These are phyloP conservation scores for Acanthopleura granulata DNA, from an alignment of 2,888 invertebrate genomes.

Conservation along the genomic window DNA sequence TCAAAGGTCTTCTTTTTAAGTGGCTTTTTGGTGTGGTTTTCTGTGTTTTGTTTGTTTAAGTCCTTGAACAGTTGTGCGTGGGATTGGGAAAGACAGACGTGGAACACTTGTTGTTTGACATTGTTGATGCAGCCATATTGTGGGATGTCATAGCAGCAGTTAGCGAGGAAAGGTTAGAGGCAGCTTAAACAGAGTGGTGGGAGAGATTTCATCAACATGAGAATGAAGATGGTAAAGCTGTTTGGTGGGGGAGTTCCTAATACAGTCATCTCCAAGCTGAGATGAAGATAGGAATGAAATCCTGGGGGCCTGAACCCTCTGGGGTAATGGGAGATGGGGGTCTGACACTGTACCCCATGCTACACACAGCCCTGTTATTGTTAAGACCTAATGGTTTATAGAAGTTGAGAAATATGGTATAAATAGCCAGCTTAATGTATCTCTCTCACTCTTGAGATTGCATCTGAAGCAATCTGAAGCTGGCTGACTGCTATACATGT, in stretches of 20 bases:
- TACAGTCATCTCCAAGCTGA: not conserved
- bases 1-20: not conserved
- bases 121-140: not conserved
- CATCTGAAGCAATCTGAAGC: too few relatives aligned
- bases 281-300: not conserved
- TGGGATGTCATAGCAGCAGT: not conserved
- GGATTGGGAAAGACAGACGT: constrained; percentile 1
- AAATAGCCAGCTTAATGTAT: not conserved
- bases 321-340: not conserved
- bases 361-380: not conserved
- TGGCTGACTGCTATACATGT: too few relatives aligned
- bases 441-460: not conserved
- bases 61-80: constrained; percentile 3
- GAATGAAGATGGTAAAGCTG: not conserved
- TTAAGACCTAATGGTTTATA: not conserved
- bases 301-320: not conserved
- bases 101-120: not conserved
- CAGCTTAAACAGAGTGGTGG: not conserved
- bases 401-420: constrained; percentile 9
- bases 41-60: constrained; percentile 5
- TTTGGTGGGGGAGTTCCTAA: not conserved
- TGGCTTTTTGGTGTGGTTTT: not conserved
- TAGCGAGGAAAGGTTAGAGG: not conserved
- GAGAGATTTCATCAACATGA: not conserved
- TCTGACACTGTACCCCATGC: not conserved